Evolutionary conservation across 1,140 invertebrate species (phyloP).

Genomic region (Acromyrmex charruanus): DNA sequence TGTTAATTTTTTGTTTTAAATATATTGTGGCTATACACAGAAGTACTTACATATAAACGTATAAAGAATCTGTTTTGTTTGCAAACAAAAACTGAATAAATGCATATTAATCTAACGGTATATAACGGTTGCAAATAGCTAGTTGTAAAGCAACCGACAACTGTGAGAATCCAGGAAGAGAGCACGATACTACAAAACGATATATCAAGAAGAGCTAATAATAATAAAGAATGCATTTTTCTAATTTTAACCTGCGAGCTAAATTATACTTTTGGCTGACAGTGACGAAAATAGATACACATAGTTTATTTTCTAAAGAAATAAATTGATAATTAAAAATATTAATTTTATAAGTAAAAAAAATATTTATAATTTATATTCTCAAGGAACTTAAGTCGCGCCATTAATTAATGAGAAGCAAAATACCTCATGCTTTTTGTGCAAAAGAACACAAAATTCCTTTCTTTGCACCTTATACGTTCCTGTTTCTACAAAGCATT

Average conservation of each 20-base stretch:
- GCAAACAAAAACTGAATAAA: constrained; percentile 62
- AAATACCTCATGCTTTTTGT: not conserved
- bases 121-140: constrained; percentile 79
- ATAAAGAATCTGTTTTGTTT: constrained; percentile 46
- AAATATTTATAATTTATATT: not conserved
- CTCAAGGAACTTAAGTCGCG: not conserved
- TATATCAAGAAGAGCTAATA: constrained; percentile 38
- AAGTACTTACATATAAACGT: not conserved
- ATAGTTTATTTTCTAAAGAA: not conserved
- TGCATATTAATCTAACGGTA: constrained; percentile 77
- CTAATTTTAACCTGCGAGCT: not conserved
- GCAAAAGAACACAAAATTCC: not conserved
- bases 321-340: not conserved
- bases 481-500: not conserved
- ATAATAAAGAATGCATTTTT: constrained; percentile 37
- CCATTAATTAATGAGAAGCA: not conserved
- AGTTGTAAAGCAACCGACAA: constrained; percentile 67
- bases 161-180: constrained; percentile 70
- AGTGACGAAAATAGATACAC: not conserved
- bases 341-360: not conserved
- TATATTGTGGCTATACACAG: not conserved
- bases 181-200: constrained; percentile 30
- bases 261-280: constrained; percentile 7
- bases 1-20: not conserved
- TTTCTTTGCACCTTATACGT: not conserved